Percentiles rank a stretch among this genome's conserved stretches.
These are phyloP conservation scores for Helleia helle DNA, from an alignment of 2,888 invertebrate species.

Conservation along the genomic window DNA sequence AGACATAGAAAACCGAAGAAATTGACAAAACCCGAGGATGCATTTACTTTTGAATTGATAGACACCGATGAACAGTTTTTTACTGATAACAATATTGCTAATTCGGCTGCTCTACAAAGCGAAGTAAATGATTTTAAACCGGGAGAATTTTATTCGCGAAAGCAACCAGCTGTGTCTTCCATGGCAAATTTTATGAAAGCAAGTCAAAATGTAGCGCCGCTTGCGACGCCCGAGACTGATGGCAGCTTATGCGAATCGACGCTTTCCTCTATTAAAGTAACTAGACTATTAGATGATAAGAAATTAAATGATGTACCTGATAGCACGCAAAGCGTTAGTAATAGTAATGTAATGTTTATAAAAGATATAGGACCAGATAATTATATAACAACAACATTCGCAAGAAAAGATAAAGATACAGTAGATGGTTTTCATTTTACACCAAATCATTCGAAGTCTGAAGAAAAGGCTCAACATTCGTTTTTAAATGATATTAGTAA, in stretches of 20 bases:
- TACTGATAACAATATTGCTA: conserved; percentile 64
- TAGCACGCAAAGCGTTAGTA: conserved; percentile 51
- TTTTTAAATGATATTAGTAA: conserved; percentile 65
- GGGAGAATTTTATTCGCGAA: conserved; percentile 66
- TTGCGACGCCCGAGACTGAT: conserved; percentile 77
- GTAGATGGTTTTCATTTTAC: conserved; percentile 47
- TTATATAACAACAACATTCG: conserved; percentile 79
- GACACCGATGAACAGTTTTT: conserved; percentile 84
- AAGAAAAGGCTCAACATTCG: conserved; percentile 63
- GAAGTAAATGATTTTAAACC: conserved; percentile 62
- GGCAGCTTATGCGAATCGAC: conserved; percentile 73
- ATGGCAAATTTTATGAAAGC: conserved; percentile 49
- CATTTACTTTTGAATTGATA: conserved; percentile 88
- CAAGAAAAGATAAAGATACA: conserved; percentile 55
- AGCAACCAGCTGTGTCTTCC: conserved; percentile 48
- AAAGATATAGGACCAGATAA: conserved; percentile 82
- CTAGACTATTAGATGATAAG: conserved; percentile 57
- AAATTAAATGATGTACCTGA: conserved; percentile 59
- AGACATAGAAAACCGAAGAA: conserved; percentile 80
- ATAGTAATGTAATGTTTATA: conserved; percentile 74
- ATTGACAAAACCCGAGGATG: conserved; percentile 79
- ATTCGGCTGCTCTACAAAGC: conserved; percentile 51
- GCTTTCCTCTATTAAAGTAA: conserved; percentile 65
- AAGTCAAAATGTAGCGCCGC: conserved; percentile 66
- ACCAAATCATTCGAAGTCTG: conserved; percentile 57